A percentile compares a stretch with the other conserved stretches of the same genome.
These are phyloP conservation scores for Phycodurus eques DNA, from an alignment of 2,113 vertebrate species.

Conservation along the genomic window DNA sequence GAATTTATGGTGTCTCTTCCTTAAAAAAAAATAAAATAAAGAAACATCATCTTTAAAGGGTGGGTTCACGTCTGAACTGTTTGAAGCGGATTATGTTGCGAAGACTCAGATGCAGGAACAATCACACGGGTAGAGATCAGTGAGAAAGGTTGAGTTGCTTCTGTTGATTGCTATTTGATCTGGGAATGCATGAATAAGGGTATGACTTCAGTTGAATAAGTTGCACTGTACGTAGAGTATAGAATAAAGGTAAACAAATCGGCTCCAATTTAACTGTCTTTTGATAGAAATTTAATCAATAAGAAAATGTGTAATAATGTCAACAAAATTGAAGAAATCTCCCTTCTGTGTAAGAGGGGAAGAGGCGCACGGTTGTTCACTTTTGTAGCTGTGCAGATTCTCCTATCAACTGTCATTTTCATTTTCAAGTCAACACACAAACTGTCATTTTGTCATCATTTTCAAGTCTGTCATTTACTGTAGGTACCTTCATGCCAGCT, in stretches of 20 bases:
- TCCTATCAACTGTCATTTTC: too few relatives aligned
- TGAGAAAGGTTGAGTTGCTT: neutral
- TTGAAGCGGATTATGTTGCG: neutral
- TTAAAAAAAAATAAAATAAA: slow-evolving; percentile 13
- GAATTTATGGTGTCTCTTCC: neutral
- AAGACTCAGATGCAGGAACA: neutral
- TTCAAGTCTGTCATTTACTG: neutral
- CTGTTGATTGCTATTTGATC: neutral
- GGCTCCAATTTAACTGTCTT: too few relatives aligned
- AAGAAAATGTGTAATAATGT: too few relatives aligned
- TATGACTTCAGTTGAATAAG: neutral
- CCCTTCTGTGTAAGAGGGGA: too few relatives aligned
- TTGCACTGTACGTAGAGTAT: neutral
- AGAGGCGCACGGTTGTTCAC: too few relatives aligned
- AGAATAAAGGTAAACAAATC: too few relatives aligned
- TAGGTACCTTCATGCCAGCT: neutral
- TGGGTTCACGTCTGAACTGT: neutral
- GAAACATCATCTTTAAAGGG: neutral
- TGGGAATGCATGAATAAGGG: neutral
- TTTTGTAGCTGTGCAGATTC: too few relatives aligned
- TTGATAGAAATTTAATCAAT: too few relatives aligned
- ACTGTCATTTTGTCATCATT: too few relatives aligned
- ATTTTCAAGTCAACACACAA: too few relatives aligned
- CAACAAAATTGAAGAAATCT: too few relatives aligned
- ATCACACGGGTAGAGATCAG: neutral